A percentile compares a stretch with the other conserved stretches of the same genome.
These are phyloP conservation scores for Sebastes taczanowskii DNA, from an alignment of 2,797 vertebrate species.

Conservation along the genomic window DNA sequence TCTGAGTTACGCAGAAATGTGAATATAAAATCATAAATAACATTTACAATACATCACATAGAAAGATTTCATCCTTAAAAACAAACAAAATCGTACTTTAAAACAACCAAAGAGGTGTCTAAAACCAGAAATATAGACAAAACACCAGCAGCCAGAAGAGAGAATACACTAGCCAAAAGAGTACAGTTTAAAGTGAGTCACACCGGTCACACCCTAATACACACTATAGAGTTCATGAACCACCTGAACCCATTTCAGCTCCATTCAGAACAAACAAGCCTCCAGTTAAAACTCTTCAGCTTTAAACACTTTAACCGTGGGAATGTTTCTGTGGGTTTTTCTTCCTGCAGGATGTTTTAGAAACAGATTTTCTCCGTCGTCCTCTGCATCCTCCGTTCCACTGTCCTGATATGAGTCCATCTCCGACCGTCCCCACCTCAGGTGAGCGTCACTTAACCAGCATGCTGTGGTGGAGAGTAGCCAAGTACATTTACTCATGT, in stretches of 20 bases:
- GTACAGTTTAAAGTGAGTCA: neutral
- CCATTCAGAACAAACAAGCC: neutral
- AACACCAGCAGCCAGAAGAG: accelerated
- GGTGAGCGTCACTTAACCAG: constrained; percentile 36
- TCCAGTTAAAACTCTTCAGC: neutral
- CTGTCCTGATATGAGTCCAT: constrained; percentile 76
- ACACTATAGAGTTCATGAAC: neutral
- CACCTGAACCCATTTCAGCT: neutral
- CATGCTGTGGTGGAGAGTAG: too few relatives aligned
- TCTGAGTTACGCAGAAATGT: neutral
- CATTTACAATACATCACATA: neutral
- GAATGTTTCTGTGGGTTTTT: neutral
- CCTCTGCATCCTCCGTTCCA: constrained; percentile 44
- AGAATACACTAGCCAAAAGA: too few relatives aligned
- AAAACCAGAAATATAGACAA: neutral
- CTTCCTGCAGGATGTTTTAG: constrained; percentile 50
- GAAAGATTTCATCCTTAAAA: neutral
- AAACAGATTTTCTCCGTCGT: neutral
- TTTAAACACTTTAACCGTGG: neutral
- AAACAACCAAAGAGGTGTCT: neutral
- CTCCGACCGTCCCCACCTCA: constrained; percentile 67
- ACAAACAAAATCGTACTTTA: neutral
- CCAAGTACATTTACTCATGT: too few relatives aligned
- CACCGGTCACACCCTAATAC: neutral
- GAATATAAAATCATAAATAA: neutral